Base-by-base conservation (phyloP, 1,140 invertebrate species). In the Eriocheir sinensis region DNA sequence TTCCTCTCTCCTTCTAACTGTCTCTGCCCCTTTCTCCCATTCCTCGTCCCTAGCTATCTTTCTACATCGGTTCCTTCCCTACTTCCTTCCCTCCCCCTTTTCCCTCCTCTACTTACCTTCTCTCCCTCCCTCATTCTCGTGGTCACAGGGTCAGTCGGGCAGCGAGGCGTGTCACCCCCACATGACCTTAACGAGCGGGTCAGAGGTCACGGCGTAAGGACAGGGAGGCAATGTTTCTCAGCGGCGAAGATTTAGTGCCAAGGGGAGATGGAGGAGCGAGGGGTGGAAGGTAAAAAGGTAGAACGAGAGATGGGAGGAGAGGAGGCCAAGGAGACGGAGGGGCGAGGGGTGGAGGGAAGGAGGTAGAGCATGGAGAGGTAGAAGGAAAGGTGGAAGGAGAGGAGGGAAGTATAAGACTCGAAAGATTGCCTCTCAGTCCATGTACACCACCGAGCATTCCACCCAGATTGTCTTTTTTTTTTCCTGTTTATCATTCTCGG, bases 141-240 rank as follows among this genome's bases (percentile, higher is more conserved):
- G 81, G 34, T 2, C 81, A 41, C 36, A n/a, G 81, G 81, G 81
- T 36, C 81, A 85, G n/a, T 41, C 38, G 81, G 4, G 34, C 81
- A 85, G 27, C 81, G 38, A 85, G 81, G 81, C 81, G 81, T 85
- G 81, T 38, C 81, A 85, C 81, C 81, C 81, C 53, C 38, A 44
- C 85, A 88, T 88, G 85, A 88, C 85, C 40, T 44, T 88, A 88
- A 88, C 40, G 85, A 9, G 38, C 12, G n/a, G 85, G 85, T 88
- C 85, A 88, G 44, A 88, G 85, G 85, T 88, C 36, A 88, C 4
- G 36, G 2, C 85, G 85, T n/a, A 41, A 88, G 34, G 85, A 40
- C 85, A 88, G 40, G 85, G n/a, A 41, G 41, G 9, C 40, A n/a
- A 30, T 15, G 85, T 30, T 27, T 88, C 8, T 88, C 9, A 41